Evolutionary conservation across 2,113 vertebrate genomes (phyloP).

Genomic region (Triplophysa rosa): DNA sequence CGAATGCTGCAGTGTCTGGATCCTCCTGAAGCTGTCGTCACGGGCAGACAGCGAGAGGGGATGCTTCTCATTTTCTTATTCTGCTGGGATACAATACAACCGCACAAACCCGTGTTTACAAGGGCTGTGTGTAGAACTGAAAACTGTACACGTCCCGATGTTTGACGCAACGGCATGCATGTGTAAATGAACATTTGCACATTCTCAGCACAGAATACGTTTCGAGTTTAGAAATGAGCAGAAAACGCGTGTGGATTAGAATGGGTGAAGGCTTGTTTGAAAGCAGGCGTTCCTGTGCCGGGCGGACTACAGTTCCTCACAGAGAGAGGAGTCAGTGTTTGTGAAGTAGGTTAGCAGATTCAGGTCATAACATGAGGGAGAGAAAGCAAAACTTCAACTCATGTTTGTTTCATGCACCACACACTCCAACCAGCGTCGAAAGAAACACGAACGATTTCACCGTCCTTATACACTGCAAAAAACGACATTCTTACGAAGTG

Average conservation of each 20-base stretch:
- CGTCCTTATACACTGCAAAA: not conserved
- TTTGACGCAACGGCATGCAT: no score
- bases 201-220: no score
- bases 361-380: constrained; percentile 64
- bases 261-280: not conserved
- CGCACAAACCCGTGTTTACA: not conserved
- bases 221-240: no score
- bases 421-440: not conserved
- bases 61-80: constrained; percentile 12
- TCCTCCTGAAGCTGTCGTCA: constrained; percentile 58
- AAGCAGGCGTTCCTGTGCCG: constrained; percentile 3
- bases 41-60: constrained; percentile 42
- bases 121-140: no score
- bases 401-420: constrained; percentile 58
- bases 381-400: constrained; percentile 50
- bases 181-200: no score
- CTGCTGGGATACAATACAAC: not conserved
- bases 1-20: constrained; percentile 67
- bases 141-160: no score
- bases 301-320: not conserved
- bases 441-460: not conserved
- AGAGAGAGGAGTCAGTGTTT: constrained; percentile 8
- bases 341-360: constrained; percentile 71
- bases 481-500: no score
- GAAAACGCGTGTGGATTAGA: no score